Conservation (phyloP, 2,888 invertebrate genomes). For the Cryptus armator region DNA sequence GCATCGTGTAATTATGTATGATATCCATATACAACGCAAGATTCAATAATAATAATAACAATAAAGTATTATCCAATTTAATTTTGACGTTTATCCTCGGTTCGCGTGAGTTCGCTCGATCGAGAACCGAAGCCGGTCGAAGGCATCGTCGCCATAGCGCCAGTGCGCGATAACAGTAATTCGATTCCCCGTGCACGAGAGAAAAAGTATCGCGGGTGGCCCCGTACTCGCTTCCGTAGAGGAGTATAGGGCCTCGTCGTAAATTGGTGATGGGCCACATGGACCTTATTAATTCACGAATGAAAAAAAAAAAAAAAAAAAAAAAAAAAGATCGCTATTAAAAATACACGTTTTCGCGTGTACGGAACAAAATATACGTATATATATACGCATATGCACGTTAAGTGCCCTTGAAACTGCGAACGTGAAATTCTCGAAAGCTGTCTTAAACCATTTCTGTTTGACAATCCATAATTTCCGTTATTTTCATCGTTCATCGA, state of each 20-base stretch:
- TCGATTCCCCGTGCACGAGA: constrained; percentile 31
- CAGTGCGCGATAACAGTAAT: constrained; percentile 47
- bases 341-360: constrained; percentile 13
- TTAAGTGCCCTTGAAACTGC: too few species aligned
- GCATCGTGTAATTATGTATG: constrained; percentile 8
- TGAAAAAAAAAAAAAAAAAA: constrained; percentile 32
- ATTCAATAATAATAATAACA: constrained; percentile 35
- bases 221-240: neutral
- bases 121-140: constrained; percentile 10
- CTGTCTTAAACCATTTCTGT: too few species aligned
- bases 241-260: constrained; percentile 21
- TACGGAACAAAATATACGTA: constrained; percentile 14
- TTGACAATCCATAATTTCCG: too few species aligned
- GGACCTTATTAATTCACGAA: constrained; percentile 36
- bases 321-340: constrained; percentile 25
- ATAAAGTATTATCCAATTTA: constrained; percentile 50
- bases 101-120: constrained; percentile 57
- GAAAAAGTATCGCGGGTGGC: constrained; percentile 36
- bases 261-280: constrained; percentile 41
- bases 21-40: constrained; percentile 2
- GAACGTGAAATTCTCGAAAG: too few species aligned
- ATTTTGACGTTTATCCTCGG: constrained; percentile 51
- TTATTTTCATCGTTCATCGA: too few species aligned
- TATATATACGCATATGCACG: neutral
- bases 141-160: constrained; percentile 1